These are phyloP conservation scores for Premnoplex brunnescens DNA, from an alignment of 2,797 vertebrate genomes.

Conservation along the genomic window DNA sequence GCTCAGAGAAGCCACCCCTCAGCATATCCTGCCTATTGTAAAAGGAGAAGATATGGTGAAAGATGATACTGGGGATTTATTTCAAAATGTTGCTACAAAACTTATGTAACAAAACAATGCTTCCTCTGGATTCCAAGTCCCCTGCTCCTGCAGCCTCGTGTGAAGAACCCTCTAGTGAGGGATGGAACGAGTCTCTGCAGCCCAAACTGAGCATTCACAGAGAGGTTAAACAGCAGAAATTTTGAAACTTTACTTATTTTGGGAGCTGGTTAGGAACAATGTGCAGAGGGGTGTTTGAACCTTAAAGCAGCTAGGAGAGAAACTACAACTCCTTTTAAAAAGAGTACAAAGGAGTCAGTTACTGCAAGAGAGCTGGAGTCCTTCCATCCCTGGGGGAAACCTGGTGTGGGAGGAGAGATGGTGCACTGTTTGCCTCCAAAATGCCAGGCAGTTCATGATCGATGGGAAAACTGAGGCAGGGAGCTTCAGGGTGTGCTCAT, in stretches of 20 bases:
- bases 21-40: background rate
- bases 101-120: background rate
- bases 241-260: background rate
- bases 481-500: background rate
- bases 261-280: background rate
- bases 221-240: background rate
- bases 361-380: background rate
- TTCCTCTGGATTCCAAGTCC: background rate
- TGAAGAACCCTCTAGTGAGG: background rate
- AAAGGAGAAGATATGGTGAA: background rate
- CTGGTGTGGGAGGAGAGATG: background rate
- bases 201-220: background rate
- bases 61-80: background rate
- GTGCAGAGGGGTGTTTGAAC: background rate
- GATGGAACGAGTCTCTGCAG: background rate
- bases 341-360: background rate
- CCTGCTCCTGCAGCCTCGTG: background rate
- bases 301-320: background rate
- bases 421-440: background rate
- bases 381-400: background rate
- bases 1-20: background rate
- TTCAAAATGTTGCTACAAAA: background rate
- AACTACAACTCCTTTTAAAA: background rate
- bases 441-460: background rate
- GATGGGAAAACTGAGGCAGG: conserved; percentile 13